Evolutionary conservation across 2,888 invertebrate species (phyloP).

Genomic region (Parnassius glacialis): DNA sequence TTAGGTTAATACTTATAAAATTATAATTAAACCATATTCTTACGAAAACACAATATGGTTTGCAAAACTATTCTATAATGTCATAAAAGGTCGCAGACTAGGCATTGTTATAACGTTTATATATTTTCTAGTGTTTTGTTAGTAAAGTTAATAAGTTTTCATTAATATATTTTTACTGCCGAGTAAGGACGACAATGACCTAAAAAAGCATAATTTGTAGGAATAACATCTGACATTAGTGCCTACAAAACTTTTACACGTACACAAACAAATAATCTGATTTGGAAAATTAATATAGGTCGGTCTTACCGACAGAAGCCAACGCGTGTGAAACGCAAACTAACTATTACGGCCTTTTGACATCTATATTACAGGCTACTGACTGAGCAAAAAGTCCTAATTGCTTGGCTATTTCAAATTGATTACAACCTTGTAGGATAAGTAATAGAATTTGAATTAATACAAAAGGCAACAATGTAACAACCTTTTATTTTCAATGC

Average conservation of each 20-base stretch:
- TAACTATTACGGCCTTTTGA: constrained; percentile 43
- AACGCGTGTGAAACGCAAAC: constrained; percentile 69
- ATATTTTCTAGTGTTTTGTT: too few species aligned
- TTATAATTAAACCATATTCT: too few species aligned
- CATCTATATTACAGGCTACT: constrained; percentile 57
- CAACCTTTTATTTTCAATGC: constrained; percentile 43
- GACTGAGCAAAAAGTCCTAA: constrained; percentile 27
- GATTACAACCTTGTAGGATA: constrained; percentile 40
- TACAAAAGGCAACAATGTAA: constrained; percentile 32
- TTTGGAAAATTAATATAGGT: constrained; percentile 46
- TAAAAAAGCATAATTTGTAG: neutral
- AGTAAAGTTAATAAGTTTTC: too few species aligned
- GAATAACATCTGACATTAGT: neutral
- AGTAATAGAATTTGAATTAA: constrained; percentile 38
- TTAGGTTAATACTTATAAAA: too few species aligned
- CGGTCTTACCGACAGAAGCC: constrained; percentile 30
- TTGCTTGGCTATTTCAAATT: constrained; percentile 36
- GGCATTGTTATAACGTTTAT: too few species aligned
- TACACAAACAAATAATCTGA: neutral
- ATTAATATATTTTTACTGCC: neutral
- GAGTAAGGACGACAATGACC: constrained; percentile 7
- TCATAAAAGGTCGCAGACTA: too few species aligned
- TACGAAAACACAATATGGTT: too few species aligned
- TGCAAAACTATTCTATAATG: too few species aligned
- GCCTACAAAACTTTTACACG: neutral